These are phyloP conservation scores for Cydia amplana DNA, from an alignment of 1,140 invertebrate species.

Conservation along the genomic window DNA sequence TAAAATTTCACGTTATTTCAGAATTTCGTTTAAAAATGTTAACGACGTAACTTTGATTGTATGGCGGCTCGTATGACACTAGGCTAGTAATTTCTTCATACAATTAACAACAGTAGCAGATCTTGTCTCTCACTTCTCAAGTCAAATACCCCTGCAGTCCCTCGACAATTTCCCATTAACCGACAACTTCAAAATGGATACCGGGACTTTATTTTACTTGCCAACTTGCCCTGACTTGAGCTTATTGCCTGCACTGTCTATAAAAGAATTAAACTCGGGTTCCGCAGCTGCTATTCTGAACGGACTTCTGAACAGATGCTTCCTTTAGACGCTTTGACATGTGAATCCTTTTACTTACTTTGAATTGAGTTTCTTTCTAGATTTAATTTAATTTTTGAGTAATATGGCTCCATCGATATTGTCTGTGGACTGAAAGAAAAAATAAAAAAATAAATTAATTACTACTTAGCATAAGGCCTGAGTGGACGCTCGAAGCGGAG, in stretches of 20 bases:
- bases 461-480: too few relatives aligned
- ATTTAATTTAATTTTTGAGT: too few relatives aligned
- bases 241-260: slow-evolving; percentile 13
- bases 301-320: not conserved
- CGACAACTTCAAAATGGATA: slow-evolving; percentile 16
- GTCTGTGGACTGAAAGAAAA: too few relatives aligned
- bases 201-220: slow-evolving; percentile 29
- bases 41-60: too few relatives aligned
- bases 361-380: not conserved
- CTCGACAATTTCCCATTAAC: slow-evolving; percentile 20
- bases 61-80: too few relatives aligned
- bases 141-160: not conserved
- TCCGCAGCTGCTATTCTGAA: not conserved
- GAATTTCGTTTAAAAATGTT: too few relatives aligned
- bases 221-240: slow-evolving; percentile 12
- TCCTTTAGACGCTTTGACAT: not conserved
- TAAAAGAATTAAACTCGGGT: slow-evolving; percentile 23
- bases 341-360: not conserved
- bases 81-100: too few relatives aligned
- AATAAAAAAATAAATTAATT: too few relatives aligned
- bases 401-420: too few relatives aligned
- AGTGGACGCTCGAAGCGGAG: too few relatives aligned
- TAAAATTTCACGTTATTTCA: too few relatives aligned
- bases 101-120: not conserved
- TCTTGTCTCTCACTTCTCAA: not conserved